These are phyloP conservation scores for Pogonomyrmex barbatus DNA, from an alignment of 1,140 invertebrate species.

Conservation along the genomic window DNA sequence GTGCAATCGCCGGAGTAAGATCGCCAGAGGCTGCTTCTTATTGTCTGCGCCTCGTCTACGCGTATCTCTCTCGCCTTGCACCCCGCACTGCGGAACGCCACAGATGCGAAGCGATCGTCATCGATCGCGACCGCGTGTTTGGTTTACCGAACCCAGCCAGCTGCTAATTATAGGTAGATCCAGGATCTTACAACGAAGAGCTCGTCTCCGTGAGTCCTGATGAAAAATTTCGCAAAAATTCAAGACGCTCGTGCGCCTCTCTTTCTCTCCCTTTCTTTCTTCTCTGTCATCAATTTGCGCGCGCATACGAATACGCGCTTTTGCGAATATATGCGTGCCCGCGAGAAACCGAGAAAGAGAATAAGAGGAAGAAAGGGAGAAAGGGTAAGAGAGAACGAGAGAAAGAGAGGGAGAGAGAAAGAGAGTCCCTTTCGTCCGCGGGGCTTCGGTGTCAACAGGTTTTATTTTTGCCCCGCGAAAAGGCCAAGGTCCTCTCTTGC, in stretches of 20 bases:
- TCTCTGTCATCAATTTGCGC: constrained; percentile 18
- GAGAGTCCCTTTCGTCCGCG: constrained; percentile 72
- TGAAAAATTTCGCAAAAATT: constrained; percentile 20
- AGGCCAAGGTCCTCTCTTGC: constrained; percentile 78
- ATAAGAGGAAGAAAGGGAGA: constrained; percentile 8
- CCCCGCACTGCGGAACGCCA: not conserved
- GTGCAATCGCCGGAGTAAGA: constrained; percentile 47
- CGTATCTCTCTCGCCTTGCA: not conserved
- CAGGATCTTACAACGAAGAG: not conserved
- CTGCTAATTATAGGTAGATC: not conserved
- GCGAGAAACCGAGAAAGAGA: not conserved
- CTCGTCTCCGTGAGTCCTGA: not conserved
- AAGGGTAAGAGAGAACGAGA: not conserved
- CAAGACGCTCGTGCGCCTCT: not conserved
- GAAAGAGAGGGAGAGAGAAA: constrained; percentile 17
- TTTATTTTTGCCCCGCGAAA: constrained; percentile 79
- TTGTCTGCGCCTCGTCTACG: constrained; percentile 72
- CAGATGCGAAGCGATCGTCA: not conserved
- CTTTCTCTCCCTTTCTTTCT: not conserved
- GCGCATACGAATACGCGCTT: constrained; percentile 15
- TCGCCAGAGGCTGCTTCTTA: constrained; percentile 64
- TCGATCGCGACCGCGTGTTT: constrained; percentile 13
- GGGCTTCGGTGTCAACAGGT: constrained; percentile 79
- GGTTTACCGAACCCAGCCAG: not conserved
- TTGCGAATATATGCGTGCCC: constrained; percentile 20